These are phyloP conservation scores for Chrysina gloriosa DNA, from an alignment of 2,888 invertebrate genomes.

Conservation along the genomic window DNA sequence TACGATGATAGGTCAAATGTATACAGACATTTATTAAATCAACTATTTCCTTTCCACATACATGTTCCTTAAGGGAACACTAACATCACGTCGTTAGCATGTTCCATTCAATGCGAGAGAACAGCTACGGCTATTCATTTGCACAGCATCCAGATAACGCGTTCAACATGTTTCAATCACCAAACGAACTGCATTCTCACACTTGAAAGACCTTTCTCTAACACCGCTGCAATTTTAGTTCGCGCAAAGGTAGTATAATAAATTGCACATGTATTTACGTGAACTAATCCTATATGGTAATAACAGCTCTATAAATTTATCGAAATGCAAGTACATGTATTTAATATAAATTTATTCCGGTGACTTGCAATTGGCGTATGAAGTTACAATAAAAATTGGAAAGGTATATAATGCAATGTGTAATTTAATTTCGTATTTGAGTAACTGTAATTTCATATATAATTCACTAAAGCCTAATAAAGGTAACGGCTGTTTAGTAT, in stretches of 20 bases:
- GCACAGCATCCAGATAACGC: constrained; percentile 21
- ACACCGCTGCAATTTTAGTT: neutral
- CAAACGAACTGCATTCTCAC: constrained; percentile 22
- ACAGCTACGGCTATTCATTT: neutral
- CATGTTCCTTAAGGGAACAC: constrained; percentile 1
- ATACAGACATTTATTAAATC: neutral
- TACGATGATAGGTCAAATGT: neutral
- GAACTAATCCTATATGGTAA: no score
- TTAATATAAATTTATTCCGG: no score
- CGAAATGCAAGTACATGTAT: no score
- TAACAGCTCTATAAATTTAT: no score
- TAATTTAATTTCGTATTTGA: no score
- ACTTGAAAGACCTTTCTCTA: constrained; percentile 18
- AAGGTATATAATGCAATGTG: no score
- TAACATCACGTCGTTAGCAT: constrained; percentile 10
- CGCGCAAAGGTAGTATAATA: neutral
- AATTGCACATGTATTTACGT: neutral
- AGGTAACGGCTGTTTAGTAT: no score
- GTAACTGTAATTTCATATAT: no score
- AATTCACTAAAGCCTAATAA: no score
- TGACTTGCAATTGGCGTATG: no score
- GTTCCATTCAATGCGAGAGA: constrained; percentile 1
- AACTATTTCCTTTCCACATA: constrained; percentile 8
- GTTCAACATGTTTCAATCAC: constrained; percentile 28
- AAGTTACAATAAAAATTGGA: no score